Conservation (phyloP, 2,888 invertebrate genomes). For the Drosophila subquinaria region DNA sequence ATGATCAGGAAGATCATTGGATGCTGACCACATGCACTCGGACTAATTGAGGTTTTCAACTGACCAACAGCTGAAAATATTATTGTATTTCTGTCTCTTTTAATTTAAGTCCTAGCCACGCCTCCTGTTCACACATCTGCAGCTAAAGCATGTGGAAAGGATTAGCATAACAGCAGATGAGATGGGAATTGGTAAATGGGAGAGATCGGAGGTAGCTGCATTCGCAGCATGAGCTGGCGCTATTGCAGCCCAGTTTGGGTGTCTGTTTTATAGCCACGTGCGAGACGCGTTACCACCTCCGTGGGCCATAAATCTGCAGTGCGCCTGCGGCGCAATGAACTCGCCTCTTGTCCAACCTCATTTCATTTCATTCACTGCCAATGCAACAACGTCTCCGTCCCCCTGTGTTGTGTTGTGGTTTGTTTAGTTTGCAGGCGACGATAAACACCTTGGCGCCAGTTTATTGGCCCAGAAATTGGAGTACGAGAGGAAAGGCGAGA, state of each 20-base stretch:
- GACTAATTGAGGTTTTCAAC: conserved; percentile 14
- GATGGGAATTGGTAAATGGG: too few species aligned
- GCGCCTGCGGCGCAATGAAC: conserved; percentile 78
- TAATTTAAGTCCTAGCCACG: conserved; percentile 2
- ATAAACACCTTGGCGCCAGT: conserved; percentile 77
- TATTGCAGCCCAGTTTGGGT: conserved; percentile 63
- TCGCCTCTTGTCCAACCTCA: conserved; percentile 33
- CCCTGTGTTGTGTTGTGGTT: conserved; percentile 39
- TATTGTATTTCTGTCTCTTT: background rate
- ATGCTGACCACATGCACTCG: conserved; percentile 23
- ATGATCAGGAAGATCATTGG: conserved; percentile 6
- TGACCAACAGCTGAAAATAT: conserved; percentile 32
- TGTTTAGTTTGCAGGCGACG: conserved; percentile 76
- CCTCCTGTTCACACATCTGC: background rate
- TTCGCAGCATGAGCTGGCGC: conserved; percentile 74
- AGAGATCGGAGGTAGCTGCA: conserved; percentile 1
- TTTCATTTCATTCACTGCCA: background rate
- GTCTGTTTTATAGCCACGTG: conserved; percentile 72
- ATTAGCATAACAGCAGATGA: background rate
- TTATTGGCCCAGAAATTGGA: background rate
- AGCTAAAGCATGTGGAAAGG: conserved; percentile 2
- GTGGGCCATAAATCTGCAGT: conserved; percentile 83
- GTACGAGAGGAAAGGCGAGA: background rate
- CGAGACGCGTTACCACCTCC: conserved; percentile 75
- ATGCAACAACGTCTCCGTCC: conserved; percentile 26